A percentile compares a stretch with the other conserved stretches of the same genome.
Conservation (phyloP, 2,113 vertebrate species). For the Buteo buteo region DNA sequence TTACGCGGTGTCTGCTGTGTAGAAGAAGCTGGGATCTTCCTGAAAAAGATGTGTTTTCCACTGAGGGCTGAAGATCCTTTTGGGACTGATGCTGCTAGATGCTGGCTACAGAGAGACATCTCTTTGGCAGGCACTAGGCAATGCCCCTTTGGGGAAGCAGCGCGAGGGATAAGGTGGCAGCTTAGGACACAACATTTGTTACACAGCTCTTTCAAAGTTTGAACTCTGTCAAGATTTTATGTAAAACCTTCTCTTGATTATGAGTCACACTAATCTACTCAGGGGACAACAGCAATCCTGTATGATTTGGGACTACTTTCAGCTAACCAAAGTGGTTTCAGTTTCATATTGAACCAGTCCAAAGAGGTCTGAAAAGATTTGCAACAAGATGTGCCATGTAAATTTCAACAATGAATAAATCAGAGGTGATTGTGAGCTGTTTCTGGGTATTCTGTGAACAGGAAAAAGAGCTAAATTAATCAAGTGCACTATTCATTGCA, state of each 20-base stretch:
- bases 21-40: background rate
- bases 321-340: background rate
- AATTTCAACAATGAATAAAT: background rate
- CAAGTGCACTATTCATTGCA: background rate
- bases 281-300: background rate
- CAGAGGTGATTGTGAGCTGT: background rate
- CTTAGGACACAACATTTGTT: background rate
- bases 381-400: background rate
- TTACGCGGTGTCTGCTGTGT: background rate
- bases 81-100: background rate
- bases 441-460: background rate
- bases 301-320: background rate
- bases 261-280: background rate
- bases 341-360: background rate
- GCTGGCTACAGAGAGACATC: background rate
- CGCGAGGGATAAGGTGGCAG: rapidly evolving
- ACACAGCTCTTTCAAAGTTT: background rate
- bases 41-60: background rate
- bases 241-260: background rate
- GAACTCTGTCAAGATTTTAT: background rate
- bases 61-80: background rate
- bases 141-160: background rate
- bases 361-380: background rate
- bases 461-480: background rate
- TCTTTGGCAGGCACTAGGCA: background rate